Base-by-base conservation (phyloP, 2,797 vertebrate genomes). In the Erpetoichthys calabaricus region DNA sequence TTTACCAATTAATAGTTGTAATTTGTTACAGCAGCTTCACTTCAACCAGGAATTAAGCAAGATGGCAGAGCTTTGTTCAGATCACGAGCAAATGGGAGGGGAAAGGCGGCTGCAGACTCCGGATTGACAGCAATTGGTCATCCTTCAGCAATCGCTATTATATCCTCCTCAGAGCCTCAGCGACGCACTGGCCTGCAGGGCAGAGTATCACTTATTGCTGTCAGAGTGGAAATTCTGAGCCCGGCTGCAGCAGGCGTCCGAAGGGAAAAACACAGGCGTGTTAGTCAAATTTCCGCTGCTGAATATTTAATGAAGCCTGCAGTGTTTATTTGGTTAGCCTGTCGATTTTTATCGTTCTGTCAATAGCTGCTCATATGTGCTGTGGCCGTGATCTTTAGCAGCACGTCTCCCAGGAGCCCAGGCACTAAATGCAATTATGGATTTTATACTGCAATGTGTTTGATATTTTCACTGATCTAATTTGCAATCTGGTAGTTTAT, bases 401-500 rank as follows among this genome's bases (percentile, higher is more conserved):
- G 79, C 82, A 82, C 81, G 73, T 88, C 89, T 90, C 89, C 85
- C 85, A 83, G 85, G 91, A 89, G 74, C 80, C 84, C 74, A 77
- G 83, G 87, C 86, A 84, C 91, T 99, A 96, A 98, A 98, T 89
- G 89, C 90, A 96, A 98, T 98, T 99, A 97, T 92, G 88, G 91
- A 93, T 95, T 94, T 93, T 91, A 89, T 92, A 89, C 91, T 74
- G 87, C 91, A 90, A 94, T 89, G 92, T 91, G 90, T 94, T 95
- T 96, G 95, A 98, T 97, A 97, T 99, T 97, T 96, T 92, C 89
- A 91, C 91, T 98, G 94, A 99, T 98, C 95, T 98, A 97, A 99
- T 99, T 99, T 97, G 92, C 94, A 97, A 95, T 92, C 94, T 96
- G 95, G 89, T 96, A 97, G 91, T 97, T 99, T 99, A 99, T 99